Percentiles rank a stretch among this genome's conserved stretches.
Conservation (phyloP, 2,888 invertebrate species). For the Neocrepidodera transversa region DNA sequence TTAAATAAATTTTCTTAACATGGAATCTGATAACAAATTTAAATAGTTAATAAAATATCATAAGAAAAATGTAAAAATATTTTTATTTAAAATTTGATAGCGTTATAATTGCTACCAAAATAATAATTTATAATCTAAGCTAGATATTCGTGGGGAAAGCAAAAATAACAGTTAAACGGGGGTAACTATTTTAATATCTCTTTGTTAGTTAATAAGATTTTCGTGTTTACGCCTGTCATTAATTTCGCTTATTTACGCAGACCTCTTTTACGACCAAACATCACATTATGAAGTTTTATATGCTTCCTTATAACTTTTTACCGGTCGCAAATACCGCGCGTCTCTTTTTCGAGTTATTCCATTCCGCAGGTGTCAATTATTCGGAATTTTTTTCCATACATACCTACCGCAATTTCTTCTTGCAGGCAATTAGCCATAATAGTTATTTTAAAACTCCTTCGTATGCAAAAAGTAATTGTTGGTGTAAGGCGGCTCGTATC, state of each 20-base stretch:
- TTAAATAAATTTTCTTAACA: too few species aligned
- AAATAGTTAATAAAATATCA: too few species aligned
- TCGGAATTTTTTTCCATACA: conserved; percentile 4
- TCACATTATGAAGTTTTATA: conserved; percentile 5
- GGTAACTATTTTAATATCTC: too few species aligned
- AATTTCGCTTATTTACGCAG: background rate
- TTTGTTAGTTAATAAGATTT: too few species aligned
- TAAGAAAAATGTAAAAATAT: too few species aligned
- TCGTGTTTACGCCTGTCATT: background rate
- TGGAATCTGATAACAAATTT: too few species aligned
- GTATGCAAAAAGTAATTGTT: conserved; percentile 8
- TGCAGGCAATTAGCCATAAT: conserved; percentile 12
- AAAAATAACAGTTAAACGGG: too few species aligned
- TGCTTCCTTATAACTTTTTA: conserved; percentile 4
- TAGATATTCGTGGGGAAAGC: too few species aligned
- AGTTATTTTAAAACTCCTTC: conserved; percentile 4
- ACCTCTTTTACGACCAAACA: background rate
- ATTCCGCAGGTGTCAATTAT: conserved; percentile 14
- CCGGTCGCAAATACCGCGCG: background rate
- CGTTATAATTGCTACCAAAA: too few species aligned
- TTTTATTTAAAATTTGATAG: too few species aligned
- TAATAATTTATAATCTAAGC: too few species aligned
- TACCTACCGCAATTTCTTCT: conserved; percentile 13
- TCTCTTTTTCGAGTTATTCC: conserved; percentile 1
- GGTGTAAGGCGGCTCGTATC: background rate